phyloP scores from a whole-genome alignment of 2,888 invertebrate species.

The Mechanitis mazaeus region DNA sequence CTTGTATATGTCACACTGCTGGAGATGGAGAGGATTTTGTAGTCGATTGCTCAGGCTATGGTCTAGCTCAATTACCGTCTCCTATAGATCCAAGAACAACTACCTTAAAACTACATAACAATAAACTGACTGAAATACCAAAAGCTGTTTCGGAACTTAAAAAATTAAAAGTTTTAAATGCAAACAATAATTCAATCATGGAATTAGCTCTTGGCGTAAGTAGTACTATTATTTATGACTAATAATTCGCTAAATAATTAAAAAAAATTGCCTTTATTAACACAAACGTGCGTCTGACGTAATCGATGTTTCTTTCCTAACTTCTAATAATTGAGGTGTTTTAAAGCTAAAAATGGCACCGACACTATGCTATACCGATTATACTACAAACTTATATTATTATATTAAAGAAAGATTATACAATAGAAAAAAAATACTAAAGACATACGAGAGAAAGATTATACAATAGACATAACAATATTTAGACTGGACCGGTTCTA shows the following conservation, averaged over 20 bases:
- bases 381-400: too few relatives aligned
- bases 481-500: too few relatives aligned
- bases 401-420: too few relatives aligned
- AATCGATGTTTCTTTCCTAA: too few relatives aligned
- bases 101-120: slow-evolving; percentile 58
- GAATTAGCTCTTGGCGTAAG: slow-evolving; percentile 60
- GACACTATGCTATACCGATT: too few relatives aligned
- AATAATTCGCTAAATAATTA: not conserved
- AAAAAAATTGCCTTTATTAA: too few relatives aligned
- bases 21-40: slow-evolving; percentile 48
- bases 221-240: slow-evolving; percentile 20
- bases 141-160: slow-evolving; percentile 54
- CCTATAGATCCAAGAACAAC: slow-evolving; percentile 55
- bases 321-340: too few relatives aligned
- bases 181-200: slow-evolving; percentile 57
- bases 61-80: slow-evolving; percentile 67
- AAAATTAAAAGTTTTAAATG: slow-evolving; percentile 55
- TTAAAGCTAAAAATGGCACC: too few relatives aligned
- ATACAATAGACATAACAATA: too few relatives aligned
- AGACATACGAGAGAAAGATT: too few relatives aligned
- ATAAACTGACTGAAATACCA: slow-evolving; percentile 60
- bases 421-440: too few relatives aligned
- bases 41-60: slow-evolving; percentile 69
- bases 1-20: slow-evolving; percentile 59
- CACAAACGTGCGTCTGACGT: too few relatives aligned